phyloP scores from a whole-genome alignment of 2,888 invertebrate genomes.

The Pyrrhosoma nymphula region DNA sequence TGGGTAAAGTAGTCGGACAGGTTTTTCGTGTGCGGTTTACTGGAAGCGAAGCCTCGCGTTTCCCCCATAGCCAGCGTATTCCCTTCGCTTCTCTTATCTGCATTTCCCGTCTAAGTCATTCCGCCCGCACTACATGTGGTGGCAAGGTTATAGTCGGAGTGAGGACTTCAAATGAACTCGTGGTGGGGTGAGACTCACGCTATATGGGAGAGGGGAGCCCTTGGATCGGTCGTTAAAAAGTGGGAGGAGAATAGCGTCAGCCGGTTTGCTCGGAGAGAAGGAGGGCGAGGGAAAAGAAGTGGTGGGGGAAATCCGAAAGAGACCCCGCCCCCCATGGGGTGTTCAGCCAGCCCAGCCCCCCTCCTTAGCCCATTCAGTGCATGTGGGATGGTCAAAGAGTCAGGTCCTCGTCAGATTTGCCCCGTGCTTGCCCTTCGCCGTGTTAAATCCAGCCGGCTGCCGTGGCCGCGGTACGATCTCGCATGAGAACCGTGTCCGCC shows the following conservation, averaged over 20 bases:
- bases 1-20: not conserved
- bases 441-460: not conserved
- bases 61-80: no score
- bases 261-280: not conserved
- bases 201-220: not conserved
- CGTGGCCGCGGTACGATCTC: not conserved
- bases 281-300: not conserved
- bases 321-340: not conserved
- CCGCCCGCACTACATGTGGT: not conserved
- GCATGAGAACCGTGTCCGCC: not conserved
- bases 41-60: not conserved
- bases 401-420: slow-evolving; percentile 1
- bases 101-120: not conserved
- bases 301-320: not conserved
- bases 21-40: not conserved
- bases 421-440: not conserved
- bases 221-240: not conserved
- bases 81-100: not conserved
- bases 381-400: slow-evolving; percentile 49
- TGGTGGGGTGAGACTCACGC: not conserved
- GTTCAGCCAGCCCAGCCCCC: slow-evolving; percentile 16
- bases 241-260: slow-evolving; percentile 41
- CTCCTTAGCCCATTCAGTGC: slow-evolving; percentile 40
- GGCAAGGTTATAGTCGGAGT: not conserved
- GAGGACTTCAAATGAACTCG: not conserved